These are phyloP conservation scores for Neodontobutis hainanensis DNA, from an alignment of 2,113 vertebrate species.

Conservation along the genomic window DNA sequence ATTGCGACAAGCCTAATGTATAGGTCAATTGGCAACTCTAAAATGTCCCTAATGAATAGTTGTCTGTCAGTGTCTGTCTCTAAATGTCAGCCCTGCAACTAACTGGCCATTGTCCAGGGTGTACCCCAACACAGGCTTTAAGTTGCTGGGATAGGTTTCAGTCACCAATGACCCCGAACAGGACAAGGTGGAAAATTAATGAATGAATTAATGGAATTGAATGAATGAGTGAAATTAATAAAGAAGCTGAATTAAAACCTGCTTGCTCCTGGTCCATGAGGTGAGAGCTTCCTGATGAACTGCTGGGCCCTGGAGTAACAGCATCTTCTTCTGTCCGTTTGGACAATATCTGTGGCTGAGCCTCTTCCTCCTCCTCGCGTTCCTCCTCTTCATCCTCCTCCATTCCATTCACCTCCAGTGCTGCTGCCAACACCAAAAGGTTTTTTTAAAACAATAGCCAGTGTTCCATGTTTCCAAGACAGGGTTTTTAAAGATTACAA, in stretches of 20 bases:
- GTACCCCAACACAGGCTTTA: too few species aligned
- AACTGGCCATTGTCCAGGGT: too few species aligned
- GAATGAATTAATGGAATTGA: too few species aligned
- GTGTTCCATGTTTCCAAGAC: background rate
- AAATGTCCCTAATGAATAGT: too few species aligned
- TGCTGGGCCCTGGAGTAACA: conserved; percentile 63
- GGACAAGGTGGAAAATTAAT: too few species aligned
- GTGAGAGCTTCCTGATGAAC: conserved; percentile 65
- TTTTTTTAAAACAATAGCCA: background rate
- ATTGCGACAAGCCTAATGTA: too few species aligned
- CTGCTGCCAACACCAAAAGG: conserved; percentile 68
- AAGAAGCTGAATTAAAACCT: conserved; percentile 75
- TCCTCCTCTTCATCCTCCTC: conserved; percentile 84
- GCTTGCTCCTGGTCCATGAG: conserved; percentile 91
- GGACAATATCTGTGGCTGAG: conserved; percentile 63
- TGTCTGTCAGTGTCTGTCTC: too few species aligned
- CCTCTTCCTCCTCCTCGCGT: conserved; percentile 46
- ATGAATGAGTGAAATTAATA: background rate
- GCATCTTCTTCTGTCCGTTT: conserved; percentile 27
- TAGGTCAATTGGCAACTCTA: too few species aligned
- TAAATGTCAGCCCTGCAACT: too few species aligned
- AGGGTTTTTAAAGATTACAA: too few species aligned
- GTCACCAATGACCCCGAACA: too few species aligned
- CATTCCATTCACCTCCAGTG: conserved; percentile 88
- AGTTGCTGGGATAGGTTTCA: too few species aligned